A percentile compares a stretch with the other conserved stretches of the same genome.
Conservation (phyloP, 2,113 vertebrate genomes). For the Poecilia latipinna region DNA sequence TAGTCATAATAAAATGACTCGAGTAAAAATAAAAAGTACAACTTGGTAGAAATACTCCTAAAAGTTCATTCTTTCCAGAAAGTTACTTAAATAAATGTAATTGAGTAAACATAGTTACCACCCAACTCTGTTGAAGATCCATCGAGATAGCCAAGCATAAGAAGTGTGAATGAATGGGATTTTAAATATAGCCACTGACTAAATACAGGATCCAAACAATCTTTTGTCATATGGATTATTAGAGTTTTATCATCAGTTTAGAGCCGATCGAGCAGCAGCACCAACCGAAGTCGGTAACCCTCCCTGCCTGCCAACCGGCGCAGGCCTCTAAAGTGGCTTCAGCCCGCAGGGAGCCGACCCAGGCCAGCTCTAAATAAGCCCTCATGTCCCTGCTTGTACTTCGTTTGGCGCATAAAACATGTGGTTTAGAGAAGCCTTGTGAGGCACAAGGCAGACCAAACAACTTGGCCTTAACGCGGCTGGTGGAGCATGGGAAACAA, state of each 20-base stretch:
- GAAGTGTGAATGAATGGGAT: neutral
- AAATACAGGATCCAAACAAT: neutral
- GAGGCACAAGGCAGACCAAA: conserved; percentile 46
- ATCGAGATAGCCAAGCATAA: neutral
- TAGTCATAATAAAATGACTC: too few relatives aligned
- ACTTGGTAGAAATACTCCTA: too few relatives aligned
- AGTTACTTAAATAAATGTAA: too few relatives aligned
- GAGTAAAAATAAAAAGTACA: too few relatives aligned
- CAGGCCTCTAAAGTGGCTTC: conserved; percentile 65
- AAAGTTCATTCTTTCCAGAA: too few relatives aligned
- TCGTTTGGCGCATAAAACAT: conserved; percentile 61
- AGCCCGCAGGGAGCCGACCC: conserved; percentile 56
- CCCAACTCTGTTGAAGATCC: too few relatives aligned
- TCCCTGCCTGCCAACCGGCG: conserved; percentile 7
- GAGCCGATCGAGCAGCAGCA: conserved; percentile 13
- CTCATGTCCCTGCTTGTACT: conserved; percentile 59
- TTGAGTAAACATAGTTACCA: too few relatives aligned
- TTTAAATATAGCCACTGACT: neutral
- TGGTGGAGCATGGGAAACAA: conserved; percentile 32
- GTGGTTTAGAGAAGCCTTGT: conserved; percentile 51
- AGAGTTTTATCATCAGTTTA: too few relatives aligned
- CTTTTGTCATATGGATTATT: neutral
- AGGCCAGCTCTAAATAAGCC: conserved; percentile 58
- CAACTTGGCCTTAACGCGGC: conserved; percentile 33
- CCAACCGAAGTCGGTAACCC: conserved; percentile 7